phyloP scores from a whole-genome alignment of 2,113 vertebrate species.

The Centropus bengalensis region DNA sequence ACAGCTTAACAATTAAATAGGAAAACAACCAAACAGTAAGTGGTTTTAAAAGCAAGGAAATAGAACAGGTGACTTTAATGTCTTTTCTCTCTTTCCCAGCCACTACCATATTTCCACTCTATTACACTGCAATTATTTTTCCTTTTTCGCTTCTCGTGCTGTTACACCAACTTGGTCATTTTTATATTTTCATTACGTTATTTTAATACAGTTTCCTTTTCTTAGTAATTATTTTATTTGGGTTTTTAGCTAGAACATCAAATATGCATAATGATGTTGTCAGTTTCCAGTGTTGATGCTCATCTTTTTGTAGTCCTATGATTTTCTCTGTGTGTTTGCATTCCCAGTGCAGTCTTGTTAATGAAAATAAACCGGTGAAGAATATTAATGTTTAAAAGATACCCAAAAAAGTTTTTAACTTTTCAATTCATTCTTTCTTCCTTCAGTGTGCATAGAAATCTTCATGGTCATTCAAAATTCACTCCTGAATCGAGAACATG shows the following conservation, averaged over 20 bases:
- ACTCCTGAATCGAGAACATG: background rate
- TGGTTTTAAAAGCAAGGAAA: background rate
- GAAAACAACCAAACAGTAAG: background rate
- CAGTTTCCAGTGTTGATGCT: background rate
- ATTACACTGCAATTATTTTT: background rate
- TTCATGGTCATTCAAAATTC: background rate
- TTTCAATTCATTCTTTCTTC: background rate
- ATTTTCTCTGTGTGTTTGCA: background rate
- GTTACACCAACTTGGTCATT: background rate
- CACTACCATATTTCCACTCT: background rate
- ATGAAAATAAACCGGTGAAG: background rate
- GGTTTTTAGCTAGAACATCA: background rate
- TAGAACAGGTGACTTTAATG: background rate
- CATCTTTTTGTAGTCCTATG: background rate
- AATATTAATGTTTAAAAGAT: background rate
- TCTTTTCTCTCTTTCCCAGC: background rate
- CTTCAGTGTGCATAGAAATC: background rate
- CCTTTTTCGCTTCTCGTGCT: background rate
- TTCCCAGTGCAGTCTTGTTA: background rate
- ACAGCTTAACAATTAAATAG: constrained; percentile 23
- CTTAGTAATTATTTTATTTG: background rate
- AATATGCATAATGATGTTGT: background rate
- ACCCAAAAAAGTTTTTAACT: background rate
- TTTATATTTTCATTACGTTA: background rate
- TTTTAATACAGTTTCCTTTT: background rate